Evolutionary conservation across 2,113 vertebrate genomes (phyloP), one percentile per base, ranked within the genome.

Genomic region (Psophia crepitans): DNA sequence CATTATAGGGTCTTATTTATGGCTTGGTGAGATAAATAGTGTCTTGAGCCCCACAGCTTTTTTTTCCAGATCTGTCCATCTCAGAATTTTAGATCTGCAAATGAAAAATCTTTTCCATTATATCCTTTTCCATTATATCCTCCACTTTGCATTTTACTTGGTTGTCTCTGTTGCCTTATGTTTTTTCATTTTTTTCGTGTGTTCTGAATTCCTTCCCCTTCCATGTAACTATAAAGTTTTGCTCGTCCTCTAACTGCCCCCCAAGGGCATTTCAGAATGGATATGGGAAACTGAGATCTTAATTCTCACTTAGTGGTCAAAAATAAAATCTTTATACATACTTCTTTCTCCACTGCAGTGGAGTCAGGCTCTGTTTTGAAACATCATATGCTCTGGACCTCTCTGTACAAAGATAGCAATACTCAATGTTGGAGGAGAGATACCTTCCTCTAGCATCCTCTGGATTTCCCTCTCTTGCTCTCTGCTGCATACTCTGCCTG

Each of bases 241-340:
- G 1, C n/a, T 61, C 8, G 13, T 56, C 12, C 19, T 90, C 8
- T 60, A 27, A 6, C 2, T 3, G 2, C 3, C 9, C 16, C 1
- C 6, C 8, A 43, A 46, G 24, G 8, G 6, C 23, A 69, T 61
- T 73, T 86, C 69, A 66, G 18, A 73, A 35, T 39, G 4, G 8
- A n/a, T 44, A 60, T 33, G 9, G 24, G 46, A 90, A 92, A 61
- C 4, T 9, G 9, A 61, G 27, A 76, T 4, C 14, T 85, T 75
- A 63, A 22, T 77, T 89, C 30, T 75, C 24, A 58, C 12, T 3
- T 5, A 44, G 4, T 53, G 23, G 48, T 80, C 46, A 80, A 53
- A 94, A 88, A 56, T 16, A 24, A 64, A 73, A 24, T 33, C 3
- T 66, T 66, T 70, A 33, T 83, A 30, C 41, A 33, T 41, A 58